Evolutionary conservation across 2,888 invertebrate species (phyloP), one percentile per base, ranked within the genome.

Genomic region (Leucoma salicis): DNA sequence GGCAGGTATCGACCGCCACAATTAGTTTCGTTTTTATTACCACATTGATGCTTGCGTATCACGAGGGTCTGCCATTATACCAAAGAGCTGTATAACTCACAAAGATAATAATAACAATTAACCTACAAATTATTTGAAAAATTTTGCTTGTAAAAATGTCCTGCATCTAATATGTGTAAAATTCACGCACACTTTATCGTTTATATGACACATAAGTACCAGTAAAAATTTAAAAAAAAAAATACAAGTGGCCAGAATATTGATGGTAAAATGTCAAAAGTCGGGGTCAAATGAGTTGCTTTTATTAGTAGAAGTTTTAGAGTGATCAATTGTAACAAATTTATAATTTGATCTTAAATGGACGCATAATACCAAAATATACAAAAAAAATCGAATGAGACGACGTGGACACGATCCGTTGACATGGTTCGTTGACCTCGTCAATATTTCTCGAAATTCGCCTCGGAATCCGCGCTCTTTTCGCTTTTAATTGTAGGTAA

Each of bases 371-470:
- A 79, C 59, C 61, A 76, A 79, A 78, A 76, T 66, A 63, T 64
- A 28, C 3, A 25, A 73, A 76, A 79, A 79, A 83, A 82, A 78
- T 71, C 63, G 60, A 70, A 64, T 74, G 75, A 75, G 60, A 78
- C 80, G 79, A 74, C 78, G 77, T 77, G 82, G 82, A 78, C 80
- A 74, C 79, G 86, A 83, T 84, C 82, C 84, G 87, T 85, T 82
- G 81, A 79, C 81, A 74, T 62, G 74, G 87, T 78, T 81, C 88
- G 76, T 74, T 74, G 86, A 88, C 87, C 87, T 74, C 84, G 79
- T 77, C 82, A 86, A 87, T 87, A 88, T 85, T 87, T 87, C 87
- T 87, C 81, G 85, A 87, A 88, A 88, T 86, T 81, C 80, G 74
- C 78, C 70, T 79, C 73, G 78, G 83, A 86, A 82, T 88, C 82